A percentile compares a stretch with the other conserved stretches of the same genome.
Evolutionary conservation across 2,797 vertebrate species (phyloP).

Genomic region (Paguma larvata): DNA sequence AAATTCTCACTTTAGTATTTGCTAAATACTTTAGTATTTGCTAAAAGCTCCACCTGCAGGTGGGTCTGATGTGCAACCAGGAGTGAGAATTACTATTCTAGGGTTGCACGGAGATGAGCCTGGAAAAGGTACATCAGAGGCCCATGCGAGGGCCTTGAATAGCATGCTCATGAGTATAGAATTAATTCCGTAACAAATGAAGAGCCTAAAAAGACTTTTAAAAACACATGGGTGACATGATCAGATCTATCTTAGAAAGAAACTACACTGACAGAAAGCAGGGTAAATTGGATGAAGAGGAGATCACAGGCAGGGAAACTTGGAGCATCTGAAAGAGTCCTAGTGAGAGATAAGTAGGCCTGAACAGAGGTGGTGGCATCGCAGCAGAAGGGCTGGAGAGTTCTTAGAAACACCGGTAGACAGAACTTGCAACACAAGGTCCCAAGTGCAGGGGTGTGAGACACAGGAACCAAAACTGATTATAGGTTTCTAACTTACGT

Average conservation of each 20-base stretch:
- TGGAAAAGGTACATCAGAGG: background rate
- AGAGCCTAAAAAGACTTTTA: background rate
- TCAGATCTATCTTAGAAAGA: slow-evolving; percentile 27
- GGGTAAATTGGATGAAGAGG: background rate
- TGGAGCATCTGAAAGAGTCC: background rate
- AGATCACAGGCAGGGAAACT: background rate
- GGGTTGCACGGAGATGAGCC: background rate
- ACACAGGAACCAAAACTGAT: background rate
- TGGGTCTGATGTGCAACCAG: background rate
- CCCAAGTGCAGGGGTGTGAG: background rate
- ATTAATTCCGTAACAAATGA: slow-evolving; percentile 16
- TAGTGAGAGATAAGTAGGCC: background rate
- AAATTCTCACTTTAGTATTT: background rate
- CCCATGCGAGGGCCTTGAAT: background rate
- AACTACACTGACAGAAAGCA: background rate
- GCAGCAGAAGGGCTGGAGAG: background rate
- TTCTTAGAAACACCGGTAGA: background rate
- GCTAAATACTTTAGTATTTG: background rate
- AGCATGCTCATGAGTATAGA: background rate
- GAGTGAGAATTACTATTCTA: background rate
- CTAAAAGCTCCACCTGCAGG: background rate
- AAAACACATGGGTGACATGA: background rate
- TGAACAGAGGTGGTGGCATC: background rate
- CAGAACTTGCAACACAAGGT: background rate
- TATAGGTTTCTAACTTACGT: background rate